These are phyloP conservation scores for Archivesica marissinica DNA, from an alignment of 1,140 invertebrate species.

Conservation along the genomic window DNA sequence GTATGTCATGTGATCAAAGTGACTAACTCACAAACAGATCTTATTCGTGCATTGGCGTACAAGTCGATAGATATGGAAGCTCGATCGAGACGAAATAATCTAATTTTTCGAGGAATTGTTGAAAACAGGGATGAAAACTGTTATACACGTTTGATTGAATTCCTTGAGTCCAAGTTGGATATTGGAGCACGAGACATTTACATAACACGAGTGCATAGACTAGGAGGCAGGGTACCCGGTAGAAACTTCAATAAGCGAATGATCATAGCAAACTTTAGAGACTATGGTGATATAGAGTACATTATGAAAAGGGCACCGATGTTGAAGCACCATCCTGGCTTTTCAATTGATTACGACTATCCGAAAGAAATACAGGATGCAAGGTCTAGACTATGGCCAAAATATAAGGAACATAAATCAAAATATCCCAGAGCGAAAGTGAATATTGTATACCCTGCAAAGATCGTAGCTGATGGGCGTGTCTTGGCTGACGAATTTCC, in stretches of 20 bases:
- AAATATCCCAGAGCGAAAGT: constrained; percentile 30
- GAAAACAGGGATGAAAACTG: constrained; percentile 1
- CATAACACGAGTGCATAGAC: constrained; percentile 5
- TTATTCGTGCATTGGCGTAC: neutral
- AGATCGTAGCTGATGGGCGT: neutral
- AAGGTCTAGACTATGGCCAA: constrained; percentile 1
- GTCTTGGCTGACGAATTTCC: constrained; percentile 33
- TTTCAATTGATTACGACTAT: constrained; percentile 31
- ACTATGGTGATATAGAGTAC: constrained; percentile 2
- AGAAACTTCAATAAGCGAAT: neutral
- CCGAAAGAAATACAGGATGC: constrained; percentile 26
- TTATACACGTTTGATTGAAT: neutral
- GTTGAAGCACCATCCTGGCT: no score
- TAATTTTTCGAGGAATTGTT: constrained; percentile 5
- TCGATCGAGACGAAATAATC: constrained; percentile 1
- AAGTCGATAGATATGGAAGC: constrained; percentile 16
- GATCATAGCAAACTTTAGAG: constrained; percentile 23
- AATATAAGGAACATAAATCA: constrained; percentile 15
- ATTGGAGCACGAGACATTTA: neutral
- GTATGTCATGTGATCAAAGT: neutral
- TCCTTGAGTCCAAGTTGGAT: neutral
- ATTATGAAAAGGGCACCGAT: neutral
- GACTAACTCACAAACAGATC: neutral
- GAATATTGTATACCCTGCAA: constrained; percentile 30
- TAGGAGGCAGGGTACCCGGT: neutral